These are phyloP conservation scores for Temnothorax unifasciatus DNA, from an alignment of 2,888 invertebrate species.

Conservation along the genomic window DNA sequence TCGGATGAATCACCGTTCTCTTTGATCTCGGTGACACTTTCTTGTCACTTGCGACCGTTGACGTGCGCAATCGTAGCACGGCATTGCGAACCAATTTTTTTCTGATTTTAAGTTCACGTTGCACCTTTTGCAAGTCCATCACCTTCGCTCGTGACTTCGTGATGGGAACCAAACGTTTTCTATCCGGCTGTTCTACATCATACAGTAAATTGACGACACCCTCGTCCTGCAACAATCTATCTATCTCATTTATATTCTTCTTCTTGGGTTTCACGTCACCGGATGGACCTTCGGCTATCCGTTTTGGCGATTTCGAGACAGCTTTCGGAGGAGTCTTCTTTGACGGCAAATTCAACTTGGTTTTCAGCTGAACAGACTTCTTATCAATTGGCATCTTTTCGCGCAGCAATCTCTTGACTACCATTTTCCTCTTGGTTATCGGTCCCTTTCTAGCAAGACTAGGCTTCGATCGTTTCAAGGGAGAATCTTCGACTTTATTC, in stretches of 20 bases:
- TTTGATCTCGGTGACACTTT: conserved; percentile 87
- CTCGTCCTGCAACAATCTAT: conserved; percentile 93
- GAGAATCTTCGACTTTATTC: conserved; percentile 59
- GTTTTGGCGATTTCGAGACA: conserved; percentile 69
- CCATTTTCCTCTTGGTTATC: conserved; percentile 73
- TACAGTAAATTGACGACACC: conserved; percentile 95
- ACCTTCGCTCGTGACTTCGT: conserved; percentile 84
- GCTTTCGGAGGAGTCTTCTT: conserved; percentile 69
- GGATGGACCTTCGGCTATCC: conserved; percentile 59
- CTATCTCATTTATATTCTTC: conserved; percentile 91
- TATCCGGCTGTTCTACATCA: conserved; percentile 89
- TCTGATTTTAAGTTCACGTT: conserved; percentile 85
- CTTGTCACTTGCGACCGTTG: conserved; percentile 84
- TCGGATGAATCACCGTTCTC: conserved; percentile 83
- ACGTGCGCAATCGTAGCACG: conserved; percentile 87
- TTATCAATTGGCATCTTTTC: conserved; percentile 72
- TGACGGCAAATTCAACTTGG: conserved; percentile 63
- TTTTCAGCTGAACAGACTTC: conserved; percentile 68
- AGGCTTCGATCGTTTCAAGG: conserved; percentile 68
- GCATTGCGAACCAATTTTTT: conserved; percentile 89
- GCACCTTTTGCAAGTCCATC: conserved; percentile 84
- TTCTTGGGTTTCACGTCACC: conserved; percentile 83
- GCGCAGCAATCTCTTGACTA: conserved; percentile 66
- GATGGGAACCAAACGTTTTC: conserved; percentile 83
- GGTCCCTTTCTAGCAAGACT: conserved; percentile 68